Base-by-base conservation (phyloP, 2,888 invertebrate genomes). In the Euproctis similis region DNA sequence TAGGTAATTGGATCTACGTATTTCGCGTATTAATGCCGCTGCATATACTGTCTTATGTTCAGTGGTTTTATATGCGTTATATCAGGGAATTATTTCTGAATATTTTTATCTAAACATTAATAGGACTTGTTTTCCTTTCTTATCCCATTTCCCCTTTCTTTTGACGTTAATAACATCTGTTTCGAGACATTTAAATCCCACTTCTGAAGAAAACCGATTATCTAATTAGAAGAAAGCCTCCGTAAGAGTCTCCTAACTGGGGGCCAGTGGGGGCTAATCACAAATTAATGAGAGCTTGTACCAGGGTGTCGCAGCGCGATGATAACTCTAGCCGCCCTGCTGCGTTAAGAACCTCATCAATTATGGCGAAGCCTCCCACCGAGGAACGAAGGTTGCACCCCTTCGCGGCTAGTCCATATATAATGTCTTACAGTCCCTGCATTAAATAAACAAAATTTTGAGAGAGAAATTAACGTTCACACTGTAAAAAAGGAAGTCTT, bases 261-360 rank as follows among this genome's bases (percentile, higher is more conserved):
- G n/a, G n/a, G n/a, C n/a, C n/a, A n/a, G n/a, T n/a, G n/a, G 64
- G 64, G 69, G 74, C 81, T 82, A 84, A 82, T 82, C 82, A 82
- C 73, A 71, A 82, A 84, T 84, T 82, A 84, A 84, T 82, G 81
- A 68, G 67, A 55, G 64, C 73, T 77, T 76, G 78, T 77, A 75
- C 60, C 63, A 59, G 59, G 63, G 75, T 72, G 77, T 77, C 75
- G 75, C 57, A 61, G 58, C 58, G 64, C 68, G 66, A 77, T 80
- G 78, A 82, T 80, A 78, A 80, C 77, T 75, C 71, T 61, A 48
- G 55, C 62, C 70, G 60, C 80, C 77, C 81, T 69, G 76, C 78
- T 70, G 84, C 67, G 82, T 76, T 77, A 82, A 84, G 81, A 82
- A 74, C 73, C 72, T 76, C 82, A 82, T 84, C 78, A 76, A 84